These are phyloP conservation scores for Mionectes macconnelli DNA, from an alignment of 2,113 vertebrate species.

Conservation along the genomic window DNA sequence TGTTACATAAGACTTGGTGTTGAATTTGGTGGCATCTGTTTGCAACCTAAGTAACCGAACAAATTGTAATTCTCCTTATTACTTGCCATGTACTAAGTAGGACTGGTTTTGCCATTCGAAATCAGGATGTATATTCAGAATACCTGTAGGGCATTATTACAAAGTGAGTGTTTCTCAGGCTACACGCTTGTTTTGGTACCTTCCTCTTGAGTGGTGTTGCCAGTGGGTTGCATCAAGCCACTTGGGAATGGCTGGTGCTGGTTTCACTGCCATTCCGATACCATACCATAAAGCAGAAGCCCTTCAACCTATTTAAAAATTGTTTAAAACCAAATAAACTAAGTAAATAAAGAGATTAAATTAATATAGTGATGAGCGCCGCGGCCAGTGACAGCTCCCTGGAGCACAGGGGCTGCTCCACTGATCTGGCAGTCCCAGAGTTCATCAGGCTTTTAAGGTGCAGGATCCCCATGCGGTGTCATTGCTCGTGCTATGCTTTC, in stretches of 20 bases:
- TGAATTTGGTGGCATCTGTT: neutral
- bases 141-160: neutral
- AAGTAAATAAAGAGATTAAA: neutral
- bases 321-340: neutral
- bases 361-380: neutral
- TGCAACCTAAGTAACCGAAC: neutral
- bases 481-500: neutral
- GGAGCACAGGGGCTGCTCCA: neutral
- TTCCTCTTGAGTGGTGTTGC: neutral
- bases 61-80: neutral
- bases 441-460: neutral
- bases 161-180: neutral
- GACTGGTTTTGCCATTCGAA: neutral
- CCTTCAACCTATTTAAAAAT: neutral
- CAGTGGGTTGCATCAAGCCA: neutral
- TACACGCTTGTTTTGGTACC: neutral
- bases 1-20: neutral
- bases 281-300: rapidly evolving
- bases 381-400: neutral
- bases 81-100: neutral
- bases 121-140: neutral
- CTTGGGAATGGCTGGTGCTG: neutral
- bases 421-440: rapidly evolving
- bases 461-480: neutral
- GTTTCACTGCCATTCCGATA: neutral